Percentiles rank a stretch among this genome's conserved stretches.
phyloP scores from a whole-genome alignment of 92 coral and sea anemone species.

The Phenganax subtilis region DNA sequence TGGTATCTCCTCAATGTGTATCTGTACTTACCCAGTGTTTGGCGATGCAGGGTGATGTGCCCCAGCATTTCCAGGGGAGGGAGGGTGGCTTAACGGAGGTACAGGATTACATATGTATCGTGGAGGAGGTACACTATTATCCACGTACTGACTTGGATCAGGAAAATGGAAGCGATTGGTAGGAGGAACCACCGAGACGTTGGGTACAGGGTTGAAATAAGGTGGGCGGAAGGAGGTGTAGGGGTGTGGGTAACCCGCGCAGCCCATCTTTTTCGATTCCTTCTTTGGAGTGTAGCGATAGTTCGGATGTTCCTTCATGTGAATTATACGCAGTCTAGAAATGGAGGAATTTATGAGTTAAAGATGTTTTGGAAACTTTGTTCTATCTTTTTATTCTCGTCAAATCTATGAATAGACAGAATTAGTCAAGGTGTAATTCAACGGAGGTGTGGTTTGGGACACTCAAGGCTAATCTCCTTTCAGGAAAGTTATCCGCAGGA shows the following conservation, averaged over 20 bases:
- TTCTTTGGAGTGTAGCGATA: slow-evolving; percentile 89
- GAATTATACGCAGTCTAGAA: slow-evolving; percentile 72
- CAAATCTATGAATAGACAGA: too few species aligned
- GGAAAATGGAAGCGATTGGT: slow-evolving; percentile 30
- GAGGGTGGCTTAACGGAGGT: slow-evolving; percentile 37
- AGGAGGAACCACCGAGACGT: slow-evolving; percentile 33
- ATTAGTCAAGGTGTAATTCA: too few species aligned
- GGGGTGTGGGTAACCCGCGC: slow-evolving; percentile 33
- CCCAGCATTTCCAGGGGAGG: slow-evolving; percentile 4
- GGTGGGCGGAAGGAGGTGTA: slow-evolving; percentile 34
- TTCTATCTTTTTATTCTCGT: too few species aligned
- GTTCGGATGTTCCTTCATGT: slow-evolving; percentile 97
- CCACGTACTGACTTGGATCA: slow-evolving; percentile 25
- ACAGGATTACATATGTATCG: slow-evolving; percentile 30
- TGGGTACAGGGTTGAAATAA: slow-evolving; percentile 16
- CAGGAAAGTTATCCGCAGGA: too few species aligned
- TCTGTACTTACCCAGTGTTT: slow-evolving; percentile 4
- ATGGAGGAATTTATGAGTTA: too few species aligned
- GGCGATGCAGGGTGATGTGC: slow-evolving; percentile 12
- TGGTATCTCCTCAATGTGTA: background rate
- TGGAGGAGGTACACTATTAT: background rate
- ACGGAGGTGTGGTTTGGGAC: too few species aligned
- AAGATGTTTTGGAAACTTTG: too few species aligned
- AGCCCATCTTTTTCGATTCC: slow-evolving; percentile 31
- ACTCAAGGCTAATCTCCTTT: too few species aligned